Evolutionary conservation across 2,113 vertebrate genomes (phyloP).

Genomic region (Chauna torquata): DNA sequence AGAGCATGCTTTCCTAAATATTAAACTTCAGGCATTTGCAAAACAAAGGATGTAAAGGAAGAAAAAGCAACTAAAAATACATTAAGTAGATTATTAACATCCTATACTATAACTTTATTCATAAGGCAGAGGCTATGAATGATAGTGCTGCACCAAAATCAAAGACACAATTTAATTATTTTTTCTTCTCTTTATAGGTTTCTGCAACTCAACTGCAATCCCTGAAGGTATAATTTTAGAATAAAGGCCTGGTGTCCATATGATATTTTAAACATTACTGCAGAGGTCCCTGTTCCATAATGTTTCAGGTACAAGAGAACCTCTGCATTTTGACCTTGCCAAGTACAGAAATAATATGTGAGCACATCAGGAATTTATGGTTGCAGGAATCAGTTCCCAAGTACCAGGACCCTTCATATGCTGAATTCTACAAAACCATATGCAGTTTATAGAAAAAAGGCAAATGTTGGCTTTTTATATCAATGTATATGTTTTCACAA

Average conservation of each 20-base stretch:
- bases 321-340: not conserved
- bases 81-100: not conserved
- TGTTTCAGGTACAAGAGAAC: not conserved
- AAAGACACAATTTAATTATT: not conserved
- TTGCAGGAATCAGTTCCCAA: not conserved
- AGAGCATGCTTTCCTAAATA: not conserved
- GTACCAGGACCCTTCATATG: not conserved
- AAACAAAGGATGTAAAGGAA: not conserved
- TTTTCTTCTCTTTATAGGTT: not conserved
- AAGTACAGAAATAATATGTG: not conserved
- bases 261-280: not conserved
- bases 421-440: not conserved
- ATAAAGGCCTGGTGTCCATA: not conserved
- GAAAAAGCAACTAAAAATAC: not conserved
- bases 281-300: not conserved
- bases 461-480: not conserved
- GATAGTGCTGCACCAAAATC: not conserved
- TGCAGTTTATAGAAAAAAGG: not conserved
- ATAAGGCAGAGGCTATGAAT: not conserved
- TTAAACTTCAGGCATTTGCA: not conserved
- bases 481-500: not conserved
- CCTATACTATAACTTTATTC: not conserved
- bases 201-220: not conserved
- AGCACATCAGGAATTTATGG: not conserved
- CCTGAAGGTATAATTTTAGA: not conserved